Base-by-base conservation (phyloP, 1,140 invertebrate species). In the Lucilia sericata region DNA sequence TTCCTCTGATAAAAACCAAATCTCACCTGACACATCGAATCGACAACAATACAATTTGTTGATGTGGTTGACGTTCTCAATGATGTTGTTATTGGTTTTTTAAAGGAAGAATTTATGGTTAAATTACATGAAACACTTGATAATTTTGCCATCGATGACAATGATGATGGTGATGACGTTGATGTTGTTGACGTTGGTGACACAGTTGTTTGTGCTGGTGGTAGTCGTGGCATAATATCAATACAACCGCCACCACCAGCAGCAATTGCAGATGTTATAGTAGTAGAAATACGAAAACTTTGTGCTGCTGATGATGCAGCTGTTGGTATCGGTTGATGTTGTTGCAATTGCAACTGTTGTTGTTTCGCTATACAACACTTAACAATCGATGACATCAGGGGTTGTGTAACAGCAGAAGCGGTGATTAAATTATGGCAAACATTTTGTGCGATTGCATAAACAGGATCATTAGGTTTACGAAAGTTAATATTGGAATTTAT, bases 401-500 rank as follows among this genome's bases (percentile, higher is more conserved):
- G 88, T 85, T 90, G 84, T 30, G 88, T 88, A 21, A 90, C 60
- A 25, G 87, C 88, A 47, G 85, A 83, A 75, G 89, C 86, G 65
- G 88, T 87, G 60, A 85, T 87, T 76, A 84, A 86, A 85, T 85
- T 88, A 83, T 87, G 86, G 84, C 86, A 85, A 82, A 86, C 82
- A 84, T 90, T 89, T 90, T 91, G 89, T 89, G 89, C 89, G 85
- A 87, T 89, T 30, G 89, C 89, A 80, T 91, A 91, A 85, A 91
- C 88, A 55, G 89, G 89, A 78, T 89, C 89, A 60, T 70, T 82
- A 19, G 85, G 80, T 82, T 84, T 84, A 70, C 81, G 84, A 51
- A 82, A 78, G 34, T 75, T 49, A 81, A 76, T 47, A 65, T 85
- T 85, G 55, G 83, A 74, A 36, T 82, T 80, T 60, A 78, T 74